Percentiles rank a stretch among this genome's conserved stretches.
Evolutionary conservation across 2,888 invertebrate species (phyloP).

Genomic region (Dioctria linearis): DNA sequence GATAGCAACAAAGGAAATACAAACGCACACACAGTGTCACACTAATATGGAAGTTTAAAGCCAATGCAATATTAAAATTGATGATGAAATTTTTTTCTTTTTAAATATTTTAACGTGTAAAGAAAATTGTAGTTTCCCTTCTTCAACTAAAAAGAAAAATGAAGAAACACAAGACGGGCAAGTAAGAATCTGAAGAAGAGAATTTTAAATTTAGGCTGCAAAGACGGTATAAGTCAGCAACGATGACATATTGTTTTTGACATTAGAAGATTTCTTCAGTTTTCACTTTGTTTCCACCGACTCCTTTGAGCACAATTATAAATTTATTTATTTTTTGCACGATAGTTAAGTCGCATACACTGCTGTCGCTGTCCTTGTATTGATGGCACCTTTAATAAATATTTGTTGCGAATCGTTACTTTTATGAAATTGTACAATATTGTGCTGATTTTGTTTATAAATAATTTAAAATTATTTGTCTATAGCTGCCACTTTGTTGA

Average conservation of each 20-base stretch:
- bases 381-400: background rate
- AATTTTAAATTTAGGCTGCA: constrained; percentile 32
- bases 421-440: constrained; percentile 10
- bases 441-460: background rate
- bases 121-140: background rate
- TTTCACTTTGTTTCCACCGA: constrained; percentile 18
- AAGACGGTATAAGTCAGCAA: constrained; percentile 26
- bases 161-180: constrained; percentile 1
- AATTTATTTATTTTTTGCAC: background rate
- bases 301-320: constrained; percentile 6
- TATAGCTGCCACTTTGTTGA: constrained; percentile 4
- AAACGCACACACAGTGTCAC: background rate
- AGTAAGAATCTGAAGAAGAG: constrained; percentile 18
- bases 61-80: background rate
- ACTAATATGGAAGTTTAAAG: background rate
- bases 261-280: constrained; percentile 19
- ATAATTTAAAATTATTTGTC: background rate
- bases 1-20: background rate
- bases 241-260: constrained; percentile 32
- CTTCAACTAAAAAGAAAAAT: background rate
- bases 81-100: background rate
- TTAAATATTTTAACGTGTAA: background rate
- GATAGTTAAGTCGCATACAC: background rate
- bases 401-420: background rate
- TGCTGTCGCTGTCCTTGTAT: background rate